Conservation (phyloP, 2,113 vertebrate genomes). For the Typhlomys cinereus region DNA sequence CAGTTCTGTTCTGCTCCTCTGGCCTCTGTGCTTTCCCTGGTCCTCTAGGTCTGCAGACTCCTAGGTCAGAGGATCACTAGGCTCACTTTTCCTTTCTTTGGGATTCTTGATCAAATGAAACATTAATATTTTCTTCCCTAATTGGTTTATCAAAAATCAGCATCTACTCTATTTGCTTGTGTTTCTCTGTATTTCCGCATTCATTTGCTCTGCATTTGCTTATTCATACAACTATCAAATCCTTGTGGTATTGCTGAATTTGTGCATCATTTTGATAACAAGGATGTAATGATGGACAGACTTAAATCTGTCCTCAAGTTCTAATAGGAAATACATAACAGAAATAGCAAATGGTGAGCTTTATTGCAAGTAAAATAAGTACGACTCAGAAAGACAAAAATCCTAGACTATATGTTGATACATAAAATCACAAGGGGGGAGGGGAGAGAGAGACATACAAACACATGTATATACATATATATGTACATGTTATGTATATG, state of each 20-base stretch:
- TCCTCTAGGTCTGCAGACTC: background rate
- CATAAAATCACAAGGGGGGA: no score
- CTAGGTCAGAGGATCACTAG: background rate
- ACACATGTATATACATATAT: background rate
- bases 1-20: background rate
- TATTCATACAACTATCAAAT: background rate
- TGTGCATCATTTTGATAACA: background rate
- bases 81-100: background rate
- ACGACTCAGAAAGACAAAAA: background rate
- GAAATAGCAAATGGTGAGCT: no score
- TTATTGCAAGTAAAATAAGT: background rate
- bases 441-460: background rate
- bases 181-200: background rate
- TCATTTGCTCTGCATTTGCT: background rate
- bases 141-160: background rate
- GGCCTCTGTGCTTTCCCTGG: background rate
- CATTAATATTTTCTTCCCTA: background rate
- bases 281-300: background rate
- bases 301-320: background rate
- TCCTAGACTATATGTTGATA: background rate
- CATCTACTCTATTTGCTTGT: background rate
- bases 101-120: background rate
- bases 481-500: background rate
- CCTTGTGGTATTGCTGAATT: background rate
- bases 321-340: background rate